These are phyloP conservation scores for Equus przewalskii DNA, from an alignment of 2,113 vertebrate species.

Conservation along the genomic window DNA sequence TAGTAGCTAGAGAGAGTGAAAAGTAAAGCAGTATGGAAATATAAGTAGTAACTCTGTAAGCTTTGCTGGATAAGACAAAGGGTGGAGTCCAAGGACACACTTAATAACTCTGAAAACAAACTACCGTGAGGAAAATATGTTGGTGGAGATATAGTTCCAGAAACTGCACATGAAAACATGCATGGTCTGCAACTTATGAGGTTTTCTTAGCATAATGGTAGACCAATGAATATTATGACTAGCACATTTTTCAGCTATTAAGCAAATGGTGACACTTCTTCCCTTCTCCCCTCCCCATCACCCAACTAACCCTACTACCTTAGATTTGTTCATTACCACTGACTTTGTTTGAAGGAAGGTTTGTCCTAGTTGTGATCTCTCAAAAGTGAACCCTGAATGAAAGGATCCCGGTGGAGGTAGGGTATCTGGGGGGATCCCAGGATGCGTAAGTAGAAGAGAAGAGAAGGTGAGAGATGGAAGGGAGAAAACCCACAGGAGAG, in stretches of 20 bases:
- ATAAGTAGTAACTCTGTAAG: background rate
- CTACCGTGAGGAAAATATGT: background rate
- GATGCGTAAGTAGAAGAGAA: background rate
- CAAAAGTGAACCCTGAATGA: background rate
- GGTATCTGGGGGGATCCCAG: background rate
- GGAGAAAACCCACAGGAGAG: background rate
- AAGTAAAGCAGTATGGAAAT: background rate
- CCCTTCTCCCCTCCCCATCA: accelerated
- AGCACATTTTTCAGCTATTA: background rate
- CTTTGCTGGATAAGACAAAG: background rate
- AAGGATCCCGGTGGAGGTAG: background rate
- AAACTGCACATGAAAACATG: background rate
- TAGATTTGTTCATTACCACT: background rate
- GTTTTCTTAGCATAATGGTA: background rate
- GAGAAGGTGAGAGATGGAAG: background rate
- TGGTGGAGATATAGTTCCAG: background rate
- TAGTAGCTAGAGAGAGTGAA: background rate
- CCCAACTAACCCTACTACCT: background rate
- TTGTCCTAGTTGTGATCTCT: background rate
- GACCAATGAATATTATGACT: background rate
- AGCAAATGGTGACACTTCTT: background rate
- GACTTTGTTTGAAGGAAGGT: background rate
- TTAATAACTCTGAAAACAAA: background rate
- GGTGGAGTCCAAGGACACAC: background rate
- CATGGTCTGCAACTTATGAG: background rate